Conservation (phyloP, 2,113 vertebrate genomes). For the Gymnogyps californianus region DNA sequence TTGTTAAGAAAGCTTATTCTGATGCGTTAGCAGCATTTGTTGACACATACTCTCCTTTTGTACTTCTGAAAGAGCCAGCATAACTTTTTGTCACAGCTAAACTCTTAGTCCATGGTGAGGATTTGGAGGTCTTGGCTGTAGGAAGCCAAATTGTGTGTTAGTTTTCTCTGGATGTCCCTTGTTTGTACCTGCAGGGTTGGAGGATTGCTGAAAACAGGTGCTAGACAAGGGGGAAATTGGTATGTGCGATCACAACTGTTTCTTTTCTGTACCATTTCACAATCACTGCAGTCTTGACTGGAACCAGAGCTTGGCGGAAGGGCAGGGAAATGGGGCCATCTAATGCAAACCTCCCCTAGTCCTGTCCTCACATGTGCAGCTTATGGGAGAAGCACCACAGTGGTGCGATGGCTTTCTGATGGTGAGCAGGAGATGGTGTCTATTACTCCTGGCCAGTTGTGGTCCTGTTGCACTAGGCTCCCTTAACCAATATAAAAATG, state of each 20-base stretch:
- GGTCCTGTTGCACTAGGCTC: neutral
- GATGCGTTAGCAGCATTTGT: neutral
- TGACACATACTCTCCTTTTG: neutral
- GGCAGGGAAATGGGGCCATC: neutral
- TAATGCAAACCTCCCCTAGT: neutral
- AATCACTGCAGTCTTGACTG: neutral
- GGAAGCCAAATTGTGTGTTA: neutral
- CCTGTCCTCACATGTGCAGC: neutral
- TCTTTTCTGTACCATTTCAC: neutral
- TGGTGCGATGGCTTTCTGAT: neutral
- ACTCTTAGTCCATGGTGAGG: too few relatives aligned
- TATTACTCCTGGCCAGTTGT: neutral
- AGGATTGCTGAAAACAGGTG: neutral
- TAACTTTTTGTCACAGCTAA: neutral
- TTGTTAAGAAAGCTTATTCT: neutral
- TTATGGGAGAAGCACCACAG: neutral
- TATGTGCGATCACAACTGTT: neutral
- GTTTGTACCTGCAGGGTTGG: neutral
- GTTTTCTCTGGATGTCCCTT: neutral
- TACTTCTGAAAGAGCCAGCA: neutral
- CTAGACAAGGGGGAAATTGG: neutral
- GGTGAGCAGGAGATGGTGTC: neutral
- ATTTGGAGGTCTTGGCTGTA: neutral
- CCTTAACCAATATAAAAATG: neutral
- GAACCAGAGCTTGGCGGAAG: neutral